Evolutionary conservation across 2,888 invertebrate genomes (phyloP).

Genomic region (Acrocera orbiculus): DNA sequence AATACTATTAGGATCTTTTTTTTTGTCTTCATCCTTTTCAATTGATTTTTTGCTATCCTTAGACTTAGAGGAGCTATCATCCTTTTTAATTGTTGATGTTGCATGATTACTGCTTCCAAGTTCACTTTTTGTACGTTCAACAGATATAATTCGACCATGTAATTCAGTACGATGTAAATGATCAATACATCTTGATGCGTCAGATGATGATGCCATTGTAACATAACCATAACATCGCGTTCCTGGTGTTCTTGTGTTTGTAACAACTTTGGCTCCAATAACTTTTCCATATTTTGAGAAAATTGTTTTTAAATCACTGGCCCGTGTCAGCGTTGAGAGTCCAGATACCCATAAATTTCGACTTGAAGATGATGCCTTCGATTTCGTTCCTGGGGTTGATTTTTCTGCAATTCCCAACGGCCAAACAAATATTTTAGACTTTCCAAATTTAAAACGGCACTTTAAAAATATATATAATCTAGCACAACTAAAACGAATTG

Average conservation of each 20-base stretch:
- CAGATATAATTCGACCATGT: slow-evolving; percentile 86
- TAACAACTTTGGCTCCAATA: slow-evolving; percentile 89
- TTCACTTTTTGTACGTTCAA: slow-evolving; percentile 66
- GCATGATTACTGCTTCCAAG: slow-evolving; percentile 17
- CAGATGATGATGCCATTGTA: slow-evolving; percentile 79
- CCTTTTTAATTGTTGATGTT: slow-evolving; percentile 1
- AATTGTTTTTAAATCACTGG: slow-evolving; percentile 83
- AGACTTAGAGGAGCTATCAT: no score
- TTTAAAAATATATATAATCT: no score
- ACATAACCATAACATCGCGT: slow-evolving; percentile 92
- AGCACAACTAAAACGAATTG: no score
- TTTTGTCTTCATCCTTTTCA: no score
- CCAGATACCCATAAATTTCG: slow-evolving; percentile 92
- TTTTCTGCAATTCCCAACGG: slow-evolving; percentile 32
- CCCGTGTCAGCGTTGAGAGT: slow-evolving; percentile 74
- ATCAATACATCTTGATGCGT: slow-evolving; percentile 79
- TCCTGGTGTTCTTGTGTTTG: slow-evolving; percentile 82
- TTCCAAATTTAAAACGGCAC: no score
- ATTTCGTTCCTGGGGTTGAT: slow-evolving; percentile 14
- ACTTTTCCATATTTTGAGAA: slow-evolving; percentile 90
- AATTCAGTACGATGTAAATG: slow-evolving; percentile 83
- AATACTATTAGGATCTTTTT: no score
- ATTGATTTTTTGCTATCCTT: no score
- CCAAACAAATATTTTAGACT: slow-evolving; percentile 22
- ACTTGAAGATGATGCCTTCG: slow-evolving; percentile 20